Evolutionary conservation across 2,888 invertebrate genomes (phyloP).

Genomic region (Chamaedrilus cognettii): DNA sequence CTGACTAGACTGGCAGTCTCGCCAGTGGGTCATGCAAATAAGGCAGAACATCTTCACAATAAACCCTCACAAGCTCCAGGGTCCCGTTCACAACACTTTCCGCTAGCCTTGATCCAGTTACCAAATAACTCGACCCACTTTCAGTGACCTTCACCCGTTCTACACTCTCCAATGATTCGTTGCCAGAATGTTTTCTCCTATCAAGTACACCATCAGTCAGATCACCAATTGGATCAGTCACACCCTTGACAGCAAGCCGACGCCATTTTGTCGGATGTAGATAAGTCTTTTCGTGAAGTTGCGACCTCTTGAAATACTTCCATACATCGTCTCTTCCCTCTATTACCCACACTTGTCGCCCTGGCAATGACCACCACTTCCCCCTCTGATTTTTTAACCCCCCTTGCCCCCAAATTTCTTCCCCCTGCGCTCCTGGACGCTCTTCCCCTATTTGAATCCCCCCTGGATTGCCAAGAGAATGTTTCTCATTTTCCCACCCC

Average conservation of each 20-base stretch:
- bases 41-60: conserved; percentile 26
- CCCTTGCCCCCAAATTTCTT: background rate
- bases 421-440: too few relatives aligned
- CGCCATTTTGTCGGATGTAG: conserved; percentile 38
- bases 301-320: conserved; percentile 28
- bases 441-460: too few relatives aligned
- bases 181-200: background rate
- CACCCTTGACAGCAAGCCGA: background rate
- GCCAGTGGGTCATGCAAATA: conserved; percentile 30
- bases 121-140: background rate
- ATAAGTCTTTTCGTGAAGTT: conserved; percentile 27
- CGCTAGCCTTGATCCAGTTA: background rate
- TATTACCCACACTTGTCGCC: conserved; percentile 22
- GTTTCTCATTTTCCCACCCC: too few relatives aligned
- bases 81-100: background rate
- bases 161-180: background rate
- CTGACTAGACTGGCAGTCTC: too few relatives aligned
- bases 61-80: conserved; percentile 15
- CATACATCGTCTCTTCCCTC: conserved; percentile 28
- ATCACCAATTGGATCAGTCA: background rate
- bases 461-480: too few relatives aligned
- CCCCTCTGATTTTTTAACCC: too few relatives aligned
- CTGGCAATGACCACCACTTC: conserved; percentile 22
- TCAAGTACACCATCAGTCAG: background rate
- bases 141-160: background rate